Conservation (phyloP, 2,888 invertebrate species). For the Nowickia ferox region DNA sequence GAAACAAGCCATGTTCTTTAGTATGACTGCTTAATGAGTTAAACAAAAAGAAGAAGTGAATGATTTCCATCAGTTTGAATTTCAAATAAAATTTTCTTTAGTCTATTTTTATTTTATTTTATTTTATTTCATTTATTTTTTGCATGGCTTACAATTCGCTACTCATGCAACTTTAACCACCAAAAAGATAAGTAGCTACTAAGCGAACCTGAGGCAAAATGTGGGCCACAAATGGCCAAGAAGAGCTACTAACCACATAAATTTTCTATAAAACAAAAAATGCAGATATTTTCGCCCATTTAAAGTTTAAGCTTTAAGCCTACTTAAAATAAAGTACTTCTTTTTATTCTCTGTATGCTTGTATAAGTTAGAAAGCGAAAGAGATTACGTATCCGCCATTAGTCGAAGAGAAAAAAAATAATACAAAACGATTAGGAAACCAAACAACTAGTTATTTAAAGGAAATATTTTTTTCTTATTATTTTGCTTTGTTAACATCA, state of each 20-base stretch:
- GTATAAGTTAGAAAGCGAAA: background rate
- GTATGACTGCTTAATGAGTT: conserved; percentile 63
- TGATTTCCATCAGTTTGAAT: conserved; percentile 47
- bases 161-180: conserved; percentile 62
- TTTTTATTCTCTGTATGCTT: background rate
- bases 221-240: conserved; percentile 17
- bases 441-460: conserved; percentile 65
- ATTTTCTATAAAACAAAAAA: conserved; percentile 35
- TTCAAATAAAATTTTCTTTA: conserved; percentile 44
- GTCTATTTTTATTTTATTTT: conserved; percentile 5
- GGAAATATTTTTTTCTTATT: conserved; percentile 40
- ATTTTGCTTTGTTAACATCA: conserved; percentile 44
- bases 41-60: conserved; percentile 38
- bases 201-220: conserved; percentile 65
- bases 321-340: conserved; percentile 70
- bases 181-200: conserved; percentile 69
- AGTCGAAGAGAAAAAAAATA: conserved; percentile 11
- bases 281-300: conserved; percentile 41
- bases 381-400: conserved; percentile 34
- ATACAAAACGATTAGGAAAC: conserved; percentile 64
- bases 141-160: conserved; percentile 43
- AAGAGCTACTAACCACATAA: conserved; percentile 56
- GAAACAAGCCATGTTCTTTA: conserved; percentile 21
- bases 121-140: too few species aligned
- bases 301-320: conserved; percentile 71